These are phyloP conservation scores for Busseola fusca DNA, from an alignment of 2,888 invertebrate genomes.

Conservation along the genomic window DNA sequence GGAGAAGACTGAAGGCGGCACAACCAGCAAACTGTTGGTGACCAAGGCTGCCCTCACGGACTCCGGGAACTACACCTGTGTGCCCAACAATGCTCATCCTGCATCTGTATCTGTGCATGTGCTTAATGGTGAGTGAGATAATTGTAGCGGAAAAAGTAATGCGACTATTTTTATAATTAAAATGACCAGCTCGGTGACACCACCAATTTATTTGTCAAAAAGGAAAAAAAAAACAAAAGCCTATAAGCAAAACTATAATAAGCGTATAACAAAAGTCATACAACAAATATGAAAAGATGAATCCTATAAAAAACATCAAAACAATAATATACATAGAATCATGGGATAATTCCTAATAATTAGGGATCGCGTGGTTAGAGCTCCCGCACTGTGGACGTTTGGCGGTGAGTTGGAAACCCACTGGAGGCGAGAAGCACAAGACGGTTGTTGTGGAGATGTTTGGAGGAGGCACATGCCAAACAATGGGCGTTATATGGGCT, in stretches of 20 bases:
- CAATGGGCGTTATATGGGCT: not conserved
- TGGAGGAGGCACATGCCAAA: not conserved
- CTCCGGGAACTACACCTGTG: constrained; percentile 97
- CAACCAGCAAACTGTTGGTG: constrained; percentile 95
- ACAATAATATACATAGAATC: not conserved
- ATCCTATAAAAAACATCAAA: not conserved
- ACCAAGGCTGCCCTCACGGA: constrained; percentile 95
- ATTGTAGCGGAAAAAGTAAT: not conserved
- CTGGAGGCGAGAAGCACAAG: not conserved
- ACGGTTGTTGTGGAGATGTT: not conserved
- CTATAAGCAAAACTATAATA: too few relatives aligned
- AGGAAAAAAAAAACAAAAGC: not conserved
- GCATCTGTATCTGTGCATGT: constrained; percentile 95
- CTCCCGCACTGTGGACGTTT: not conserved
- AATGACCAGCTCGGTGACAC: not conserved
- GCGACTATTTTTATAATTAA: not conserved
- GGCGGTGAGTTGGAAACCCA: too few relatives aligned
- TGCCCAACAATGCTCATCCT: constrained; percentile 95
- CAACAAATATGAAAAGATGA: not conserved
- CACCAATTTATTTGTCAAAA: not conserved
- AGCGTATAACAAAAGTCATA: too few relatives aligned
- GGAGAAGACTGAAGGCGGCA: constrained; percentile 95
- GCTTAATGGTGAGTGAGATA: constrained; percentile 91
- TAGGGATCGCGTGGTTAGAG: too few relatives aligned
- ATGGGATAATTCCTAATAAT: not conserved